Evolutionary conservation across 2,113 vertebrate genomes (phyloP), one percentile per base, ranked within the genome.

Genomic region (Pseudopipra pipra): DNA sequence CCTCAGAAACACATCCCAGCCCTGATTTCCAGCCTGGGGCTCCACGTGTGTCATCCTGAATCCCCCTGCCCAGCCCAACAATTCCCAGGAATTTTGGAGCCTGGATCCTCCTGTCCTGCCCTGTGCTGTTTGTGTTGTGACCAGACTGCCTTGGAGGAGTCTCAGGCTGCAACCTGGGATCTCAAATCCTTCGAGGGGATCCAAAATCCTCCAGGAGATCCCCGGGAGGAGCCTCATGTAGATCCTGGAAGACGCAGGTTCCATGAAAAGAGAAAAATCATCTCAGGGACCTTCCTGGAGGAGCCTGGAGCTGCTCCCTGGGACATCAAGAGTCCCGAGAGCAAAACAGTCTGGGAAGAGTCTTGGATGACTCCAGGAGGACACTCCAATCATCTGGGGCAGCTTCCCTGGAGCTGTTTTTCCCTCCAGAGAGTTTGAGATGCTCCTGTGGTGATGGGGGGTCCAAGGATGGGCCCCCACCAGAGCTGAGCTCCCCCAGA

Each of bases 61-160:
- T 44, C 30, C 51, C 37, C 15, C 15, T 67, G 31, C 19, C 7
- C 1, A 1, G 35, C 19, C 8, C 1, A 59, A 77, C 0, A 2
- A 22, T 19, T n/a, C 30, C 30, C n/a, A 58, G 43, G 37, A 67
- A 21, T 1, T 63, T 30, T 6, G 27, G 0, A 9, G 12, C 44
- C 31, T 12, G 10, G 25, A 11, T 27, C 16, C 8, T 27, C 14
- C 14, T 43, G 33, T 12, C 62, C 35, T 37, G 8, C 25, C 8
- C 35, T 0, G 0, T 33, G 47, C 17, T 2, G 1, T 6, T 3
- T 11, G 39, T 18, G 3, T 68, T 62, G 39, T 20, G n/a, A n/a
- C n/a, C n/a, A n/a, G 49, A 78, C 44, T 46, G 30, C 63, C 63
- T 33, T 46, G 43, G 31, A 25, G 43, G 65, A 47, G 31, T 33